Evolutionary conservation across 2,113 vertebrate genomes (phyloP), one percentile per base, ranked within the genome.

Genomic region (Oryzias woworae): DNA sequence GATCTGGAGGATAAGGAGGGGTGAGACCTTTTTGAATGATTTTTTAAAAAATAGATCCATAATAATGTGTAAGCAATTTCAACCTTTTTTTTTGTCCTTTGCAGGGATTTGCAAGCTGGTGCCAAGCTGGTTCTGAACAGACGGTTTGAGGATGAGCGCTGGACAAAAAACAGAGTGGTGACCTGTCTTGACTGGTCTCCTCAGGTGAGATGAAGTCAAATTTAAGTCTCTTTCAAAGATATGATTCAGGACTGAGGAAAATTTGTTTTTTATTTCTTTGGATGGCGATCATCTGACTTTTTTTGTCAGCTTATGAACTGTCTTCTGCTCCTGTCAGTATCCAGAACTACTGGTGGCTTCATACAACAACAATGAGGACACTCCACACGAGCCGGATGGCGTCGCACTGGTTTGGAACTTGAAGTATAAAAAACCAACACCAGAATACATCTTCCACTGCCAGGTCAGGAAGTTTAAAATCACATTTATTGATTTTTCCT

Each of bases 101-200:
- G 1, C 76, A 98, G 96, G 77, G 97, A 98, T 77, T 93, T 96
- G 82, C 96, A 98, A 89, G 96, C 95, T 2, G 97, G 97, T 49
- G 94, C 95, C 68, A 99, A 98, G 82, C 90, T 99, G 66, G 94
- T 94, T 62, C 88, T 98, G 80, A 98, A 96, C 59, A 94, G 96
- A 66, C 94, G 96, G 82, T 99, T 99, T 92, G 93, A 94, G 82
- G 96, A 99, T 66, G 97, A 99, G 60, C 95, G 94, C 81, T 99
- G 97, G 97, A 98, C 95, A 77, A 98, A 95, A 85, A 96, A 98
- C 92, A 92, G 97, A 74, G 96, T 99, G 78, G 96, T 99, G 86
- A 97, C 95, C 77, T 98, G 96, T 85, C 92, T 99, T 67, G 97
- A 99, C 88, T 99, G 96, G 97, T 99, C 96, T 44, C 95, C 95